Evolutionary conservation across 2,888 invertebrate genomes (phyloP).

Genomic region (Prosapia bicincta): DNA sequence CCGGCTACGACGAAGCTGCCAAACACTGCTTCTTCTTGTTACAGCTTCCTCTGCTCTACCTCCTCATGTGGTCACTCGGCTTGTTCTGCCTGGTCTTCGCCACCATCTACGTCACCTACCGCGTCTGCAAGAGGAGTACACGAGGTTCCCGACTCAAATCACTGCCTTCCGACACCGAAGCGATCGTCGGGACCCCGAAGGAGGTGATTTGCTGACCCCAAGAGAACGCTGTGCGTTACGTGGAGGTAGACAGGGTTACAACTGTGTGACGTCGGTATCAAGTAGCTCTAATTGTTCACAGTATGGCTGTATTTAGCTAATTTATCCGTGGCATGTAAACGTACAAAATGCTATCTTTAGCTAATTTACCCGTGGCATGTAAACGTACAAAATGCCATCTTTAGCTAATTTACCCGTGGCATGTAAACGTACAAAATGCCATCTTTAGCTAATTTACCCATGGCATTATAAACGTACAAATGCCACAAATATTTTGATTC

Average conservation of each 20-base stretch:
- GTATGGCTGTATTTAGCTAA: constrained; percentile 5
- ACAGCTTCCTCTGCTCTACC: constrained; percentile 64
- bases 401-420: no score
- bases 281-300: constrained; percentile 12
- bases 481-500: no score
- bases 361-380: neutral
- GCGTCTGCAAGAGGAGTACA: constrained; percentile 47
- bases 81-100: constrained; percentile 33
- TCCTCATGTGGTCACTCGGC: constrained; percentile 38
- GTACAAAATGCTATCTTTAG: neutral
- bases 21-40: constrained; percentile 69
- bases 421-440: no score
- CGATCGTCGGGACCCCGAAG: constrained; percentile 61
- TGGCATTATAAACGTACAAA: no score
- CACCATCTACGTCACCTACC: constrained; percentile 24
- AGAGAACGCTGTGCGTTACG: constrained; percentile 90
- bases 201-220: constrained; percentile 90
- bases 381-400: no score
- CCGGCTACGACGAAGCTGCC: constrained; percentile 74
- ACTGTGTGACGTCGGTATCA: constrained; percentile 65
- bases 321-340: neutral
- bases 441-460: no score
- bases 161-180: constrained; percentile 54
- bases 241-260: constrained; percentile 86
- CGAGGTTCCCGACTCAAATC: constrained; percentile 58